Base-by-base conservation (phyloP, 2,888 invertebrate species). In the Chymomyza fuscimana region DNA sequence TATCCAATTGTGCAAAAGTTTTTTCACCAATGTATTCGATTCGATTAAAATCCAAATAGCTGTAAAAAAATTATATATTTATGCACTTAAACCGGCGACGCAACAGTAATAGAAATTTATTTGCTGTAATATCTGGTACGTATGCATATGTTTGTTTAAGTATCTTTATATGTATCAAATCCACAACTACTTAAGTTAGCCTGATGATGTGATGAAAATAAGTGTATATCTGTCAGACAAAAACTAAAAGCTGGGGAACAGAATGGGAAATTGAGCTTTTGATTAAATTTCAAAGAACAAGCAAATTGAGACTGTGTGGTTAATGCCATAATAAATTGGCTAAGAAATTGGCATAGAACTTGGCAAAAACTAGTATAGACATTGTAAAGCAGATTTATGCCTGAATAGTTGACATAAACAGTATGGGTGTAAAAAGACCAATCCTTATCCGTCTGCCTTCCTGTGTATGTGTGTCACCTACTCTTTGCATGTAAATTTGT, bases 41-140 rank as follows among this genome's bases (percentile, higher is more conserved):
- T 62, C 82, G 78, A 90, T 93, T 93, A 73, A 89, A 81, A 79
- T 92, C 91, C 76, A 93, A 89, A 79, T 90, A 89, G 74, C 93
- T 93, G 85, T 65, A 87, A 91, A 74, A 64, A 67, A 22, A 64
- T 32, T 19, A 64, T 19, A 77, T 72, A 79, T 74, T 69, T 75
- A 67, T 68, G 62, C 61, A 64, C 46, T 15, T 7, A 46, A 40
- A 16, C 19, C 25, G 25, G 25, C 25, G 25, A 25, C 32, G 10
- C 32, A 25, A 6, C 36, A 36, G 32, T n/a, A 9, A 10, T 19
- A 52, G 5, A 5, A 63, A n/a, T 59, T 32, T 15, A 32, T 54
- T 25, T 61, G 32, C 46, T 29, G 32, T 9, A 7, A 32, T 32
- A 4, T 7, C 1, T 32, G 7, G n/a, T 36, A 64, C 6, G 29